These are phyloP conservation scores for Hydrolagus affinis DNA, from an alignment of 2,113 vertebrate species.

Conservation along the genomic window DNA sequence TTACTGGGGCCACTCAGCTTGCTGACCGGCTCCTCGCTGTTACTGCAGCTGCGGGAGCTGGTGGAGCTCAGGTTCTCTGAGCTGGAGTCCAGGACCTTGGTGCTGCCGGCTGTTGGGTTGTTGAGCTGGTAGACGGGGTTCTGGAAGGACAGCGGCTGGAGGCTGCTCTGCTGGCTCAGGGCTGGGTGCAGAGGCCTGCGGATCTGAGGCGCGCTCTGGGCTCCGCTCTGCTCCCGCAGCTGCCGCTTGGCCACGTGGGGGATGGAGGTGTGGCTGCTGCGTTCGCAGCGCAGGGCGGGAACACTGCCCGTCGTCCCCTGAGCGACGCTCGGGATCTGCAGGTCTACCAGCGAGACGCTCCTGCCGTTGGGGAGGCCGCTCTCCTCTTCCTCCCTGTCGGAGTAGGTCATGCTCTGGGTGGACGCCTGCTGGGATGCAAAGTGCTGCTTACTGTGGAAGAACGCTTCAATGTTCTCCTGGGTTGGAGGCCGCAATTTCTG, in stretches of 20 bases:
- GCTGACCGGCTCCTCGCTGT: slow-evolving; percentile 63
- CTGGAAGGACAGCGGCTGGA: slow-evolving; percentile 86
- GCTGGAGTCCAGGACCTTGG: slow-evolving; percentile 74
- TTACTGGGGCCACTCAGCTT: slow-evolving; percentile 67
- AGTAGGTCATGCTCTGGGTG: slow-evolving; percentile 66
- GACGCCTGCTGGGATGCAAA: slow-evolving; percentile 67
- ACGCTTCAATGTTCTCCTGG: slow-evolving; percentile 60
- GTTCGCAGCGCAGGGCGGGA: slow-evolving; percentile 53
- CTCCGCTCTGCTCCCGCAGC: slow-evolving; percentile 64
- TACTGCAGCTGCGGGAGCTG: slow-evolving; percentile 78
- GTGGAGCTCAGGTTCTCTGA: slow-evolving; percentile 82
- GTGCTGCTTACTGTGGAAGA: slow-evolving; percentile 61
- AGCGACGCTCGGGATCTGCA: slow-evolving; percentile 66
- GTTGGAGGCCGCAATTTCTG: slow-evolving; percentile 66
- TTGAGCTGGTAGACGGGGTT: slow-evolving; percentile 91
- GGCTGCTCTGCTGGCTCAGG: slow-evolving; percentile 72
- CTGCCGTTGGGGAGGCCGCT: slow-evolving; percentile 65
- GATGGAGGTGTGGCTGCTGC: slow-evolving; percentile 75
- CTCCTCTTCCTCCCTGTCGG: slow-evolving; percentile 71
- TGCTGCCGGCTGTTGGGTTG: slow-evolving; percentile 55
- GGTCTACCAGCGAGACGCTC: slow-evolving; percentile 87
- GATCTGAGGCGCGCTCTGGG: slow-evolving; percentile 83
- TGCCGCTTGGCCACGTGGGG: slow-evolving; percentile 57
- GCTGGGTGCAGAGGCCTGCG: slow-evolving; percentile 71
- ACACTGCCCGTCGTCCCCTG: slow-evolving; percentile 52